Conservation (phyloP, 2,888 invertebrate genomes). For the Punctoribates punctum region DNA sequence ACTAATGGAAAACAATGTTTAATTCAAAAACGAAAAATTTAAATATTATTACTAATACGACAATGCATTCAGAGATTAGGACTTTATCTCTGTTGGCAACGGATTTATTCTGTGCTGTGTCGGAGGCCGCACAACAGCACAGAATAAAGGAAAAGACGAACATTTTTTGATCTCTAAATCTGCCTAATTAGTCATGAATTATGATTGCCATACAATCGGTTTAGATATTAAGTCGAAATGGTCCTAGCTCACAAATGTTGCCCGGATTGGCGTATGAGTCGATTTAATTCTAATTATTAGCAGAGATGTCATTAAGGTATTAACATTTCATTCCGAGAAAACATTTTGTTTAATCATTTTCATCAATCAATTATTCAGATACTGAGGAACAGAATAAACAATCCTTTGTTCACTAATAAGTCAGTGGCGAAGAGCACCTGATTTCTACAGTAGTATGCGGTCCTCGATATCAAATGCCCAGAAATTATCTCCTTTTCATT, state of each 20-base stretch:
- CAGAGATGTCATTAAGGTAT: neutral
- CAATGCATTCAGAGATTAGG: neutral
- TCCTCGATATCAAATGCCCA: too few species aligned
- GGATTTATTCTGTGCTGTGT: neutral
- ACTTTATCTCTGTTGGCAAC: slow-evolving; percentile 13
- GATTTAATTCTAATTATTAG: slow-evolving; percentile 10
- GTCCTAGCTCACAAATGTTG: neutral
- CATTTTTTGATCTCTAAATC: slow-evolving; percentile 3
- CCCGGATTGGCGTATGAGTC: neutral
- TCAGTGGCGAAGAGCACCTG: too few species aligned
- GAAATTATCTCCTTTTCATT: too few species aligned
- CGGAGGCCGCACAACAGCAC: too few species aligned
- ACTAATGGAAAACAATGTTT: neutral
- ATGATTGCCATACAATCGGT: slow-evolving; percentile 27
- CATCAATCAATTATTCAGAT: neutral
- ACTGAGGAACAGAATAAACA: too few species aligned
- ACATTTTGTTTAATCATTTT: slow-evolving; percentile 11
- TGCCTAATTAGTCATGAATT: slow-evolving; percentile 30
- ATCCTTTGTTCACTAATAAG: too few species aligned
- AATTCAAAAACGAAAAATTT: neutral
- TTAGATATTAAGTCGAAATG: neutral
- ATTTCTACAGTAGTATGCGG: too few species aligned
- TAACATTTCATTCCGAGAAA: neutral
- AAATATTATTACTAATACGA: neutral
- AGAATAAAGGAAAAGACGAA: neutral